These are phyloP conservation scores for Copidosoma aretas DNA, from an alignment of 2,888 invertebrate species.

Conservation along the genomic window DNA sequence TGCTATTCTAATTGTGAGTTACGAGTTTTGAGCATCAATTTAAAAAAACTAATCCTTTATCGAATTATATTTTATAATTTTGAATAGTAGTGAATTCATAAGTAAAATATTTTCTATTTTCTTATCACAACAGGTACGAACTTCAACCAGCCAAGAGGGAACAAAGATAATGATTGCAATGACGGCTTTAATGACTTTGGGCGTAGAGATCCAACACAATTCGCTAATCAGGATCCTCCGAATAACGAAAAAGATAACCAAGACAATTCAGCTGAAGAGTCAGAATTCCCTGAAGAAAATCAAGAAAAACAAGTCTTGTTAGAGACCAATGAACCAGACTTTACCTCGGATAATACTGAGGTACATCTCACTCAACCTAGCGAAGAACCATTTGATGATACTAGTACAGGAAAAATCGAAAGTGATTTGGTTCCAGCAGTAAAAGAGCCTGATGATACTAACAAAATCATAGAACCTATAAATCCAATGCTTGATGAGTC, in stretches of 20 bases:
- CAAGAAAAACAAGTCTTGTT: too few species aligned
- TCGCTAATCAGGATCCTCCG: slow-evolving; percentile 24
- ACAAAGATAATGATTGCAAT: too few species aligned
- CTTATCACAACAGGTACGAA: background rate
- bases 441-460: background rate
- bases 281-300: background rate
- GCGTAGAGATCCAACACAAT: slow-evolving; percentile 33
- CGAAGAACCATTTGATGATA: slow-evolving; percentile 18
- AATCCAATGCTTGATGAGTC: slow-evolving; percentile 33
- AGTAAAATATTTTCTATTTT: too few species aligned
- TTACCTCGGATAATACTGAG: background rate
- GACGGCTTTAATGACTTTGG: slow-evolving; percentile 36
- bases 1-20: too few species aligned
- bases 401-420: background rate
- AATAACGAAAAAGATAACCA: background rate
- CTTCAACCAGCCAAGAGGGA: background rate
- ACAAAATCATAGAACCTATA: slow-evolving; percentile 3
- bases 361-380: background rate
- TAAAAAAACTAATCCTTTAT: too few species aligned
- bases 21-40: too few species aligned
- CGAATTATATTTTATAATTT: too few species aligned
- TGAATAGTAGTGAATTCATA: too few species aligned
- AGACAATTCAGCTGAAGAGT: too few species aligned
- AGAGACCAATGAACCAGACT: slow-evolving; percentile 1
- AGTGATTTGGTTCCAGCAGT: background rate